These are phyloP conservation scores for Microcebus murinus DNA, from an alignment of 2,113 vertebrate species.

Conservation along the genomic window DNA sequence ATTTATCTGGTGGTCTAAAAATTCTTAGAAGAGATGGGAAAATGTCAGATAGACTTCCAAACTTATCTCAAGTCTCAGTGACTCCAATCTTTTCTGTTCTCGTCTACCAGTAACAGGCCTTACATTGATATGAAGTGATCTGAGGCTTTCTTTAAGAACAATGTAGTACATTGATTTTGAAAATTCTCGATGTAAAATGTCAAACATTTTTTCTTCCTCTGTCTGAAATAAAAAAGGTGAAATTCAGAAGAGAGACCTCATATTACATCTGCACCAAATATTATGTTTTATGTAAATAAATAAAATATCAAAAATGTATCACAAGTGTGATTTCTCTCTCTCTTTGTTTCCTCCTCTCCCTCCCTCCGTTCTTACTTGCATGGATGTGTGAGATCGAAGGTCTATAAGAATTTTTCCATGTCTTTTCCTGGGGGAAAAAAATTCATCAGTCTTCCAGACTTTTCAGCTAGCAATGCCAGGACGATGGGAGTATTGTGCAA, in stretches of 20 bases:
- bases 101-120: not conserved
- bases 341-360: not conserved
- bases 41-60: not conserved
- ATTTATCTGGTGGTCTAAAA: slow-evolving; percentile 20
- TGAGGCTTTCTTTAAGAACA: not conserved
- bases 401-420: not conserved
- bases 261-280: not conserved
- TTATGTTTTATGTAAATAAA: not conserved
- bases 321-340: accelerated
- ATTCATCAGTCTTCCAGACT: not conserved
- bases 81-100: not conserved
- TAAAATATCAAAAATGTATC: not conserved
- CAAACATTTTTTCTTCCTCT: not conserved
- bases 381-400: accelerated
- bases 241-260: not conserved
- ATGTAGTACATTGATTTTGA: not conserved
- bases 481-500: not conserved
- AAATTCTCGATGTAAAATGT: not conserved
- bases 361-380: too few relatives aligned
- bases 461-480: not conserved
- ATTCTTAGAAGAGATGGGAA: not conserved
- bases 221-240: not conserved
- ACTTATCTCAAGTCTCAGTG: not conserved
- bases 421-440: not conserved
- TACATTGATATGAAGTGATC: not conserved